phyloP scores from a whole-genome alignment of 1,140 invertebrate genomes.

The Pseudoatta argentina region DNA sequence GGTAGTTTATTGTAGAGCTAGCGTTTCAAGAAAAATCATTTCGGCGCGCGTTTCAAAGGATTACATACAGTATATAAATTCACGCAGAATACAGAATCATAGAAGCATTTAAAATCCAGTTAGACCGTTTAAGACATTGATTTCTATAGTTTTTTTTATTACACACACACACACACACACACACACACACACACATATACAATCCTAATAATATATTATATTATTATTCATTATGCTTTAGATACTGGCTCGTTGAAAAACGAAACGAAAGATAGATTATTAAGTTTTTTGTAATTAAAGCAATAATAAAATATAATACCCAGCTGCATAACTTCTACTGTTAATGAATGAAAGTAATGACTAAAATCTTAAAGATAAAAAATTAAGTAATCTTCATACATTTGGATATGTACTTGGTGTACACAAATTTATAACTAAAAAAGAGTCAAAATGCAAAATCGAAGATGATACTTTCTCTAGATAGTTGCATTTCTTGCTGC shows the following conservation, averaged over 20 bases:
- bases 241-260: neutral
- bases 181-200: too few relatives aligned
- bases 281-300: constrained; percentile 12
- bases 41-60: too few relatives aligned
- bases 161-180: too few relatives aligned
- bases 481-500: neutral
- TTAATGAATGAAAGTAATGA: neutral
- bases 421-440: neutral
- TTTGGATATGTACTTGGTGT: neutral
- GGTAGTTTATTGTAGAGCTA: too few relatives aligned
- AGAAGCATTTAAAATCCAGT: too few relatives aligned
- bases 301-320: neutral
- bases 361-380: neutral
- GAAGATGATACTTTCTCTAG: constrained; percentile 32
- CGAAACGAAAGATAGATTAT: neutral
- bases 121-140: too few relatives aligned
- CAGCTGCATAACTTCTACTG: neutral
- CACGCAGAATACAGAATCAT: too few relatives aligned
- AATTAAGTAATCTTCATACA: neutral
- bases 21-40: too few relatives aligned
- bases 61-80: too few relatives aligned
- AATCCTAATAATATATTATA: too few relatives aligned
- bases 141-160: too few relatives aligned
- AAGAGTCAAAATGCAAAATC: neutral
- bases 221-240: neutral